Percentiles rank a stretch among this genome's conserved stretches.
These are phyloP conservation scores for Poeciliopsis retropinna DNA, from an alignment of 2,113 vertebrate species.

Conservation along the genomic window DNA sequence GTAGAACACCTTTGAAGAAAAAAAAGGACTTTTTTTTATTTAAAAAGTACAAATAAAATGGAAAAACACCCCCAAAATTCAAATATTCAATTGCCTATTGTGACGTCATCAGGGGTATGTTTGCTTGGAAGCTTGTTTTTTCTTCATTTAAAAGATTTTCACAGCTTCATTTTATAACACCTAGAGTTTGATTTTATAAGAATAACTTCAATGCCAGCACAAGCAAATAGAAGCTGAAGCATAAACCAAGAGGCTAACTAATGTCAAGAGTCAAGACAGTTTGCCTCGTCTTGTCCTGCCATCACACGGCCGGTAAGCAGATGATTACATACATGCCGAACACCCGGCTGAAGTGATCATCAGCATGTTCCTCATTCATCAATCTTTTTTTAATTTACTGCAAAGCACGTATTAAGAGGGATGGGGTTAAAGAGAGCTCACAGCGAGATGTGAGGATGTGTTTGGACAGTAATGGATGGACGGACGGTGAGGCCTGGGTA, in stretches of 20 bases:
- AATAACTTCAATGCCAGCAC: neutral
- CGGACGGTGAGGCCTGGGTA: conserved; percentile 73
- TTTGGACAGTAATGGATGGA: conserved; percentile 15
- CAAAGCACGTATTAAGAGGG: conserved; percentile 13
- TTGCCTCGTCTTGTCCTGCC: neutral
- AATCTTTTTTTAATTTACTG: conserved; percentile 1
- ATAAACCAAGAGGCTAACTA: neutral
- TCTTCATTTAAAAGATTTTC: neutral
- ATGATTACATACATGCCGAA: neutral
- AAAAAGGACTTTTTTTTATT: no score
- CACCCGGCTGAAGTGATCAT: neutral
- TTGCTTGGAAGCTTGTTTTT: neutral
- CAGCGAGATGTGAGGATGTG: conserved; percentile 12
- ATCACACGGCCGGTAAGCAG: neutral
- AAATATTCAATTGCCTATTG: neutral
- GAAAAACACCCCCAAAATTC: no score
- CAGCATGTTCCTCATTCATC: neutral
- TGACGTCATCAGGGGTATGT: neutral
- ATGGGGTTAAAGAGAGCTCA: conserved; percentile 50
- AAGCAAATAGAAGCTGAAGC: neutral
- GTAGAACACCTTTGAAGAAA: no score
- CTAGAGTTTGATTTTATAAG: no score
- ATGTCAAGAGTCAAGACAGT: neutral
- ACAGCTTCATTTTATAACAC: no score
- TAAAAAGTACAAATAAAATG: no score